phyloP scores from a whole-genome alignment of 2,888 invertebrate genomes.

The Rhopalosiphum nymphaeae region DNA sequence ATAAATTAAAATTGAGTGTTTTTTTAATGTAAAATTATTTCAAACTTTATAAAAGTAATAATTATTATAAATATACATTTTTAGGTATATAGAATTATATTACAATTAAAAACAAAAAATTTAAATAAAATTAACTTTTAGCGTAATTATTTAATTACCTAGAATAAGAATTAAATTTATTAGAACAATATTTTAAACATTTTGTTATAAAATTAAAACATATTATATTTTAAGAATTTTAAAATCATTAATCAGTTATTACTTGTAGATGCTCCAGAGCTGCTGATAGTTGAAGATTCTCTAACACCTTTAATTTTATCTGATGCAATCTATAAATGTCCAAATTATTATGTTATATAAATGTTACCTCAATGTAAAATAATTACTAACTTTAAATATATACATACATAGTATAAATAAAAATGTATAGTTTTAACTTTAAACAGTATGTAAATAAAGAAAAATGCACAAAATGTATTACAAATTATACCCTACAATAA shows the following conservation, averaged over 20 bases:
- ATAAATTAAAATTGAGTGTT: background rate
- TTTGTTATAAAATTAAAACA: background rate
- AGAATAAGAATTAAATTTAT: background rate
- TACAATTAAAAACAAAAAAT: background rate
- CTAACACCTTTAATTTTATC: slow-evolving; percentile 22
- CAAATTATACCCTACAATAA: background rate
- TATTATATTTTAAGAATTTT: background rate
- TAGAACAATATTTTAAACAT: background rate
- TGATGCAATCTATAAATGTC: slow-evolving; percentile 11
- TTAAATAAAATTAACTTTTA: background rate
- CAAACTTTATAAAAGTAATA: background rate
- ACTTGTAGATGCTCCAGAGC: slow-evolving; percentile 36
- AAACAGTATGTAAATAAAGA: background rate
- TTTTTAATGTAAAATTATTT: background rate
- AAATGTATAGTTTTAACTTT: background rate
- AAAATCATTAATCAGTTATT: slow-evolving; percentile 20
- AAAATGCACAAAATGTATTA: background rate
- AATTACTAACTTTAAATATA: background rate
- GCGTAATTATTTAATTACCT: background rate
- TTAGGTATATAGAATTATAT: background rate
- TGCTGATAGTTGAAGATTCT: slow-evolving; percentile 34
- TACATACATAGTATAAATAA: background rate
- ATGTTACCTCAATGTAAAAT: background rate
- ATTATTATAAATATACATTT: background rate
- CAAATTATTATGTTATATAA: background rate